phyloP scores from a whole-genome alignment of 2,888 invertebrate genomes.

The Eudemis profundana region DNA sequence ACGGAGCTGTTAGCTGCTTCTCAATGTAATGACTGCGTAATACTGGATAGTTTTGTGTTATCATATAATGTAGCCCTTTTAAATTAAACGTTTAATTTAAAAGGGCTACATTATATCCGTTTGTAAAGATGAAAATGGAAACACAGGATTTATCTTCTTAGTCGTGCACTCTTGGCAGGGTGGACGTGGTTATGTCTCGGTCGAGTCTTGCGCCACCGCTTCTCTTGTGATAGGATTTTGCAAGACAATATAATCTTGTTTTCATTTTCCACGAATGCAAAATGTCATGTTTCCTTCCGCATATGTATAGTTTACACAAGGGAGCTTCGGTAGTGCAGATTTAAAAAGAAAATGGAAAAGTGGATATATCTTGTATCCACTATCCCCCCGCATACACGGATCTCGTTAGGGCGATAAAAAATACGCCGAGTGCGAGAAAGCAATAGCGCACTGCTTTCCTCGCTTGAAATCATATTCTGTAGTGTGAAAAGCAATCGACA shows the following conservation, averaged over 20 bases:
- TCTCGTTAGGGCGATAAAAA: slow-evolving; percentile 39
- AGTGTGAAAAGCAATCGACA: slow-evolving; percentile 68
- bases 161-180: no score
- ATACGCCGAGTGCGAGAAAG: slow-evolving; percentile 53
- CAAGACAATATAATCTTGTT: neutral
- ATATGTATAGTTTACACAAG: slow-evolving; percentile 1
- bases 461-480: slow-evolving; percentile 69
- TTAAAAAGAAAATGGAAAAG: slow-evolving; percentile 10
- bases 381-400: slow-evolving; percentile 25
- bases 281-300: neutral
- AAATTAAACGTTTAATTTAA: neutral
- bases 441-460: slow-evolving; percentile 68
- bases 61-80: neutral
- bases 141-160: no score
- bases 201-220: no score
- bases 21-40: neutral
- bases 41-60: neutral
- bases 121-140: no score
- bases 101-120: no score
- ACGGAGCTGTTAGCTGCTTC: neutral
- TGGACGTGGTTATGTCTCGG: no score
- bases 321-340: neutral
- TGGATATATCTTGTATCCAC: slow-evolving; percentile 1
- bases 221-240: no score
- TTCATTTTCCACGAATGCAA: neutral